These are phyloP conservation scores for Liasis olivaceus DNA, from an alignment of 2,797 vertebrate genomes.

Conservation along the genomic window DNA sequence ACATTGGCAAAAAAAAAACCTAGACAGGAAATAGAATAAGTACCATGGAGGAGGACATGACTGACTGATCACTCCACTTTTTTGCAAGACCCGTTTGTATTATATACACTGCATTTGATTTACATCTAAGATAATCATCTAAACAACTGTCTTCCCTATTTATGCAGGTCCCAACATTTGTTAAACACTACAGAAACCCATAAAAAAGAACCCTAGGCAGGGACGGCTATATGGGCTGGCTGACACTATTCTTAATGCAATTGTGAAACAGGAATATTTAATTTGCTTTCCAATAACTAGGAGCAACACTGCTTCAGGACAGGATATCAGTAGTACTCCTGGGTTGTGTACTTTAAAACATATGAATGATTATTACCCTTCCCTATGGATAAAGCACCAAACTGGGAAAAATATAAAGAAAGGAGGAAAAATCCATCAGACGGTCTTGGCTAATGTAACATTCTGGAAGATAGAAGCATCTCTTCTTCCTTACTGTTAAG, in stretches of 20 bases:
- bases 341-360: not conserved
- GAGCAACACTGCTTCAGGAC: not conserved
- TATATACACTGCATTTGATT: not conserved
- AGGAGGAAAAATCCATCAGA: no score
- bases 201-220: not conserved
- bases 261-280: not conserved
- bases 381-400: not conserved
- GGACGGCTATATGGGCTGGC: not conserved
- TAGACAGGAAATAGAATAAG: not conserved
- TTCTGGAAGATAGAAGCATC: not conserved
- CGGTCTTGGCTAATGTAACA: not conserved
- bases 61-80: not conserved
- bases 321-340: not conserved
- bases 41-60: not conserved
- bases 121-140: not conserved
- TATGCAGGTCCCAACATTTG: not conserved
- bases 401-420: not conserved
- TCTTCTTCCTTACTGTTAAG: not conserved
- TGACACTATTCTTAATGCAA: not conserved
- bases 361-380: not conserved
- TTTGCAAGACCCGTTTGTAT: not conserved
- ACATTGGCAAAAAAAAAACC: not conserved
- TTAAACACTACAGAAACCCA: not conserved
- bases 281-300: not conserved
- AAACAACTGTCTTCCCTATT: not conserved